These are phyloP conservation scores for Melanargia galathea DNA, from an alignment of 2,888 invertebrate species.

Conservation along the genomic window DNA sequence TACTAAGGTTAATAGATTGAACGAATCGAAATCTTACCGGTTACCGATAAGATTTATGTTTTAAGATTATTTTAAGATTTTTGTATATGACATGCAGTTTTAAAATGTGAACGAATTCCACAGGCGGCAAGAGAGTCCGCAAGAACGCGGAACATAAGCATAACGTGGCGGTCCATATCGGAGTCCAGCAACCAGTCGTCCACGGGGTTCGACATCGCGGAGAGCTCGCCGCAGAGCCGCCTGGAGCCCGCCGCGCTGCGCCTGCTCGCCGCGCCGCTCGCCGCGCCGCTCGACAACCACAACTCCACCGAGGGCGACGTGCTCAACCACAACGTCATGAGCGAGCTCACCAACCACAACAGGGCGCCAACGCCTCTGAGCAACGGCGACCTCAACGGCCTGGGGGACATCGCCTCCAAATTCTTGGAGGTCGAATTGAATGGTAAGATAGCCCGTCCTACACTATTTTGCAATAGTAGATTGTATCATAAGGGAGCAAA, in stretches of 20 bases:
- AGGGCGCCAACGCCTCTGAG: conserved; percentile 39
- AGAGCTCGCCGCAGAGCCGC: conserved; percentile 49
- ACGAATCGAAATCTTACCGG: no score
- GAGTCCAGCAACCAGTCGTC: conserved; percentile 77
- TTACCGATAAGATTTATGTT: no score
- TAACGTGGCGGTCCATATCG: conserved; percentile 77
- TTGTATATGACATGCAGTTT: no score
- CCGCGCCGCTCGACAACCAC: conserved; percentile 37
- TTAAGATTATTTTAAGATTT: no score
- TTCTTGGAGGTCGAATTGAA: conserved; percentile 74
- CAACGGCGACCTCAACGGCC: conserved; percentile 48
- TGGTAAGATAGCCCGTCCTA: conserved; percentile 54
- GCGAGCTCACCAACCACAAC: conserved; percentile 50
- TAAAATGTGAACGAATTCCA: background rate
- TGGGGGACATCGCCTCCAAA: conserved; percentile 61
- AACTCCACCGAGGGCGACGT: conserved; percentile 45
- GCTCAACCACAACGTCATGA: conserved; percentile 51
- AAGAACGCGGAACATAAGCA: conserved; percentile 70
- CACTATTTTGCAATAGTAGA: no score
- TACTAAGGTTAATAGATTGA: no score
- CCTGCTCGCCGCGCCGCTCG: conserved; percentile 35
- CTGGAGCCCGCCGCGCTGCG: conserved; percentile 40
- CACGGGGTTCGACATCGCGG: conserved; percentile 62
- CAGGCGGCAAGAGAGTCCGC: conserved; percentile 64
- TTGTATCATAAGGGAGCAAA: no score